phyloP scores from a whole-genome alignment of 2,888 invertebrate genomes.

The Xestoiulus laeticollis region DNA sequence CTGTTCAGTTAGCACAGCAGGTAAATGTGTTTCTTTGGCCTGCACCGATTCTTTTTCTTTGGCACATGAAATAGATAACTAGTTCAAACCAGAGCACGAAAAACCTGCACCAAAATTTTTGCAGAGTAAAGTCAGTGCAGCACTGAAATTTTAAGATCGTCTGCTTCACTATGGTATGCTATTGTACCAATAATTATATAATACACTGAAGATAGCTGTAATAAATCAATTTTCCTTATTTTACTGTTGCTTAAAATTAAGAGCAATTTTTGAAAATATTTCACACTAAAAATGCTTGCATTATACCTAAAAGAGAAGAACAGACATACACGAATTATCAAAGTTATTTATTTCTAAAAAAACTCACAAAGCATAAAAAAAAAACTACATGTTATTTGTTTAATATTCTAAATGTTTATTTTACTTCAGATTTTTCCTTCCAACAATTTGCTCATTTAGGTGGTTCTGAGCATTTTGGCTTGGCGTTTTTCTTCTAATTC shows the following conservation, averaged over 20 bases:
- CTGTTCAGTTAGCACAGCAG: too few relatives aligned
- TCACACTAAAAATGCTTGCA: background rate
- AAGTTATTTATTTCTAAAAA: background rate
- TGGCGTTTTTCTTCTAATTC: constrained; percentile 83
- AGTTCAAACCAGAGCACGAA: too few relatives aligned
- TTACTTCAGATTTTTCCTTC: too few relatives aligned
- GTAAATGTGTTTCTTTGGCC: too few relatives aligned
- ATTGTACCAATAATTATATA: too few relatives aligned
- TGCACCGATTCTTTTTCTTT: too few relatives aligned
- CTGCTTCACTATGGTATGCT: too few relatives aligned
- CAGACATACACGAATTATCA: background rate
- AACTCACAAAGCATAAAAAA: background rate
- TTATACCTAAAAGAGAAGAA: background rate
- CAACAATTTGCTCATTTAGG: background rate
- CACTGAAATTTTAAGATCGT: too few relatives aligned
- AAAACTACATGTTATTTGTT: background rate
- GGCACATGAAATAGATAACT: too few relatives aligned
- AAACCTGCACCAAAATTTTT: too few relatives aligned
- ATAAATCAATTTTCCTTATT: background rate
- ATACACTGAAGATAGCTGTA: too few relatives aligned
- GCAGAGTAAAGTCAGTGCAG: too few relatives aligned
- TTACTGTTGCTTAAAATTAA: background rate
- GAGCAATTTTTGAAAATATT: background rate
- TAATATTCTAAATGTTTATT: background rate
- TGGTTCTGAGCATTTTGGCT: constrained; percentile 85